Base-by-base conservation (phyloP, 2,113 vertebrate species). In the Myotis yumanensis region DNA sequence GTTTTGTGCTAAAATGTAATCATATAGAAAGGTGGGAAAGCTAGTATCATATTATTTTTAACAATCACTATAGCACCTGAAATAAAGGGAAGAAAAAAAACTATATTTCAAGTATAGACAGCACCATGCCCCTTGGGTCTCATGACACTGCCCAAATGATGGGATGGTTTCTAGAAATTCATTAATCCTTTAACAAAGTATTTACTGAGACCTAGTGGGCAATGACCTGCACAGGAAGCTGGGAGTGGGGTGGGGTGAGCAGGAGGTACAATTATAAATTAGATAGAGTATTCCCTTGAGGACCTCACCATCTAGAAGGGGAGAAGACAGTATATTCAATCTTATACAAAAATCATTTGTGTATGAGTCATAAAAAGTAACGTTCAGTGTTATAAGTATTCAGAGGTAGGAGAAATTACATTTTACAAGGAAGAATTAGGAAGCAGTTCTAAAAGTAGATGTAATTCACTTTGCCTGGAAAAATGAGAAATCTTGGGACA, bases 11-110 rank as follows among this genome's bases (percentile, higher is more conserved):
- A 96, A 64, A 64, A 64, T n/a, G 10, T 35, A 83, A 89, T 51
- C n/a, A 51, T 84, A 72, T 48, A 8, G 76, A 68, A 92, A 96
- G 17, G 1, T 80, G 25, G 15, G 52, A 37, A 73, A 84, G 46
- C 3, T 93, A n/a, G 43, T 87, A 64, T 81, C 17, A 72, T 54
- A 25, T 84, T 54, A 84, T 89, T 95, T 93, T 75, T 64, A 62
- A 75, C 7, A 80, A 54, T 68, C 16, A 52, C 23, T 72, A 48
- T n/a, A 62, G 25, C 30, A 86, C 11, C 22, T 75, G 40, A 40
- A 87, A 73, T 59, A 40, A 80, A 83, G 2, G 35, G 37, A 94
- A 85, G 11, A 43, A 95, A 64, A 40, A 7, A n/a, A 52, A 7
- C 6, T 87, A 11, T 43, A 80, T 37, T 85, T 91, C 35, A 72